Base-by-base conservation (phyloP, 2,888 invertebrate genomes). In the Boloria selene region DNA sequence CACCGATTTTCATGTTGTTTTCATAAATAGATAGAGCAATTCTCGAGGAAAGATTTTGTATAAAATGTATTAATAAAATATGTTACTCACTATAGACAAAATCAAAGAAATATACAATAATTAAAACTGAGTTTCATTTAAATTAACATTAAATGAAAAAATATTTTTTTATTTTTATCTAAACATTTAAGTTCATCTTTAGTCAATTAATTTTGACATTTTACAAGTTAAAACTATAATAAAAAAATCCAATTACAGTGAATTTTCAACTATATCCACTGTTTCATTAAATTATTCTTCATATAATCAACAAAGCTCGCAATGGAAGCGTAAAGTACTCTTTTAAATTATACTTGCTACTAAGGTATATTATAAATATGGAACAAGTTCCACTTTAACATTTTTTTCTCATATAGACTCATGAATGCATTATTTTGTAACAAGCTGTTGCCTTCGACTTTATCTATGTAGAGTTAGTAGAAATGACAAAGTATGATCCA, bases 351-450 rank as follows among this genome's bases (percentile, higher is more conserved):
- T 64, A 56, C 55, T 56, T 42, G 22, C 55, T 42, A 38, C 56
- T 56, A 38, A 38, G 31, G 31, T 38, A 56, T 58, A 58, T 51
- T 56, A 64, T 56, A 50, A 56, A 50, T 56, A 50, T 63, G 54
- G 63, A 63, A 58, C 63, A 56, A 64, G 63, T 58, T n/a, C 49
- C 55, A 49, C 62, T 62, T 55, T 47, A 49, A 42, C 45, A 45
- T n/a, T 16, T 45, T 53, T 56, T 56, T 45, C 45, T 45, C 45
- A 56, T 56, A 56, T 22, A 45, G 44, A 56, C 26, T 44, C 17
- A 56, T 53, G 53, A 53, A 53, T 45, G 45, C 45, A 22, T 45
- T 56, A 56, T 56, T 56, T 44, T 22, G 56, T 56, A 45, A 45
- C 45, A 45, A 45, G 56, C 6, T 55, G n/a, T 17, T 22, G 14